Evolutionary conservation across 2,797 vertebrate species (phyloP), one percentile per base, ranked within the genome.

Genomic region (Helarctos malayanus): DNA sequence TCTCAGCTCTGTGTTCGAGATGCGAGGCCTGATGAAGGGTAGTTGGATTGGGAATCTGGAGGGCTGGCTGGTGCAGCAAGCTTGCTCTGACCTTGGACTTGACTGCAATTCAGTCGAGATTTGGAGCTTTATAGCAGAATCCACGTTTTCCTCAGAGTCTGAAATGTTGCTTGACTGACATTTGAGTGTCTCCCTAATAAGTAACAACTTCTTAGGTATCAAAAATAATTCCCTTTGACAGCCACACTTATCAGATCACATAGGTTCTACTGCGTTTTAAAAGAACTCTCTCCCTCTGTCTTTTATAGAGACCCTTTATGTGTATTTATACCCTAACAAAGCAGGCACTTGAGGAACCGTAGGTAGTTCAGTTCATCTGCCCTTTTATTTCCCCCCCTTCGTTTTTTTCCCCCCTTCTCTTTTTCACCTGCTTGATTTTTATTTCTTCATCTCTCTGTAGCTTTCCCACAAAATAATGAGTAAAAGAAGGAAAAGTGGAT

Each of bases 381-480:
- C 27, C 63, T 94, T 79, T 59, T n/a, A 59, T 41, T 85, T 93
- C 71, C 23, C 56, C 19, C 9, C 65, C 41, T 19, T 80, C 21
- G 52, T 54, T 63, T 63, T 15, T 32, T 59, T 35, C 4, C 69
- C 4, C 4, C 32, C 45, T 35, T 81, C 16, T 73, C 68, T 75
- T 65, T 16, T 41, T 21, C 1, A 25, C 69, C 63, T 65, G 38
- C 27, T 29, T 10, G 13, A 13, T 57, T 75, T 94, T 88, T 49
- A 61, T 92, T 90, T 81, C 71, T 94, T 68, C 4, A 11, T 88
- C 29, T 83, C n/a, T 90, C 90, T 68, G 54, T n/a, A 80, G 23
- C 9, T 41, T 92, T 47, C 47, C 5, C 7, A 41, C 15, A n/a
- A 65, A 84, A 27, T 3, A 25, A 81, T 61, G 57, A 75, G 10